Evolutionary conservation across 2,113 vertebrate species (phyloP).

Genomic region (human): DNA sequence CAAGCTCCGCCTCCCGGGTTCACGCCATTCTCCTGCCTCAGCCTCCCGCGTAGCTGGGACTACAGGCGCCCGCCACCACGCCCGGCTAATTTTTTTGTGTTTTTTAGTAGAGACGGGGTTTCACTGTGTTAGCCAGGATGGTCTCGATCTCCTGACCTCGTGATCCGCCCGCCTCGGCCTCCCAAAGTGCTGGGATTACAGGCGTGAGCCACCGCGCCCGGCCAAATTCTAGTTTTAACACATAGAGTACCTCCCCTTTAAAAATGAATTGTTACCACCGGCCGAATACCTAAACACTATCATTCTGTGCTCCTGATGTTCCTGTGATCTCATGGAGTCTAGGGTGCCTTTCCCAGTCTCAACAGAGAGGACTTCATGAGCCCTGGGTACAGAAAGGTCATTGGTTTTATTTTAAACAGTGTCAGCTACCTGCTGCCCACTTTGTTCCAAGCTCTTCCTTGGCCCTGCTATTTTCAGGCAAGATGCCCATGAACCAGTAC

Average conservation of each 20-base stretch:
- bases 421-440: background rate
- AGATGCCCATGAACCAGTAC: fast-evolving
- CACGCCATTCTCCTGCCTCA: too few species aligned
- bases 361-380: background rate
- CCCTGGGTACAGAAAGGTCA: background rate
- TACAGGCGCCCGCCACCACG: too few species aligned
- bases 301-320: background rate
- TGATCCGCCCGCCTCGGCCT: too few species aligned
- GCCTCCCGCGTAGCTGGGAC: too few species aligned
- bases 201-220: too few species aligned
- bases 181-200: too few species aligned
- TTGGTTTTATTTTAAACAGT: background rate
- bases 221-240: background rate
- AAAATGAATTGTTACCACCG: background rate
- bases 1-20: too few species aligned
- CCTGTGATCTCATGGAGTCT: background rate
- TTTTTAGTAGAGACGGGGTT: too few species aligned
- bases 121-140: too few species aligned
- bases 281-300: fast-evolving
- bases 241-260: background rate
- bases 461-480: background rate
- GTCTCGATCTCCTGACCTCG: too few species aligned
- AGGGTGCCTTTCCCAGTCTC: background rate
- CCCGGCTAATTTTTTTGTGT: too few species aligned
- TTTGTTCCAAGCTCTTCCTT: background rate